Evolutionary conservation across 2,113 vertebrate genomes (phyloP), one percentile per base, ranked within the genome.

Genomic region (Anguilla japonica): DNA sequence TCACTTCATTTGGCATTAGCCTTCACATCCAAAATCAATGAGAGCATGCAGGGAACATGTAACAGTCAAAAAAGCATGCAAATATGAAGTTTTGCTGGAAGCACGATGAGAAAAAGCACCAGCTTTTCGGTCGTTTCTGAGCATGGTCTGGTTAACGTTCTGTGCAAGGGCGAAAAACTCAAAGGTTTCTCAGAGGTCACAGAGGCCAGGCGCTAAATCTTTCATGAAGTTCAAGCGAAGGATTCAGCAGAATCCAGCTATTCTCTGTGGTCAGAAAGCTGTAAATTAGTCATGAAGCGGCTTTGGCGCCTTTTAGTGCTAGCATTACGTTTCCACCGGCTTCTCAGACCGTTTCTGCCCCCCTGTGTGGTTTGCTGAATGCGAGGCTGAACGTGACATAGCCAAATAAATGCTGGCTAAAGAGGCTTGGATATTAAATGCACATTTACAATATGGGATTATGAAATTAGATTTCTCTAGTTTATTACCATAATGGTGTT

Each of bases 211-310:
- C 2, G 0, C 60, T 60, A 2, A 57, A 79, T 85, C 11, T 85
- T 85, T 80, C 75, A 85, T 80, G 41, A 81, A 53, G 39, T 29
- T 60, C 50, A 8, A 34, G 39, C 9, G 84, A 41, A 79, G 39
- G 75, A n/a, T 53, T 81, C 50, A 60, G 46, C 46, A 41, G 29
- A 29, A 41, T 57, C 50, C n/a, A 56, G 78, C 81, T 81, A 80
- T 60, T 57, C 78, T 26, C 34, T 46, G 34, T 79, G 79, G 56
- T 85, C 50, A 80, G 84, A 39, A 40, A 56, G 75, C 4, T 84
- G 78, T 84, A 78, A 78, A 84, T 84, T 71, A 84, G 46, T 80
- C 26, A 85, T 80, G 50, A 79, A 56, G 78, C 11, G 11, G 34
- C n/a, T 85, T 80, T 40, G 22, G 18, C 40, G 14, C 39, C 46